A percentile compares a stretch with the other conserved stretches of the same genome.
phyloP scores from a whole-genome alignment of 2,888 invertebrate species.

The Silvanus unidentatus region DNA sequence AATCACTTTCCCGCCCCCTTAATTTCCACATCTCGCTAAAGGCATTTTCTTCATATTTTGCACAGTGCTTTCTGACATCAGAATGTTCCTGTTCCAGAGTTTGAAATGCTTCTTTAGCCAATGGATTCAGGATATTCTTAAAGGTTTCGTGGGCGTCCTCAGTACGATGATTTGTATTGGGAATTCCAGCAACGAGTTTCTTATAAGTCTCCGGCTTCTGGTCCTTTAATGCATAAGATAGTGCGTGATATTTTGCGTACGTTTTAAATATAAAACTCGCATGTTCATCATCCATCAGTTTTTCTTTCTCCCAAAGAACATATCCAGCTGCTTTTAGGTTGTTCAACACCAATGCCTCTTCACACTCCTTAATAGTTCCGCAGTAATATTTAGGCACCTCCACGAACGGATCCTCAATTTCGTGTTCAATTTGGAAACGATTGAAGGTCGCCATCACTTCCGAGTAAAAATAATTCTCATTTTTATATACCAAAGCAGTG shows the following conservation, averaged over 20 bases:
- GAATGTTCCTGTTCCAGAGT: neutral
- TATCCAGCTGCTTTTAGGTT: neutral
- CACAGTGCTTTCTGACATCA: neutral
- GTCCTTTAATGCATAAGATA: neutral
- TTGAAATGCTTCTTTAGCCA: neutral
- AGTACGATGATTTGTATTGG: no score
- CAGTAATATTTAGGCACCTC: neutral
- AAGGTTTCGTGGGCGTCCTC: no score
- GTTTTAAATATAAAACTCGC: neutral
- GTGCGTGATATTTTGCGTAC: neutral
- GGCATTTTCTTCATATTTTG: neutral
- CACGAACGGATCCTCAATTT: neutral
- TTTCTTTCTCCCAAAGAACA: neutral
- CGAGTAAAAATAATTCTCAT: conserved; percentile 17
- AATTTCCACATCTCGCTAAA: neutral
- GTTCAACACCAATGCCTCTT: neutral
- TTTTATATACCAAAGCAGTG: conserved; percentile 7
- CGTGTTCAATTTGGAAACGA: neutral
- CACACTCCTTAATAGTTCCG: neutral
- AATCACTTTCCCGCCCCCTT: neutral
- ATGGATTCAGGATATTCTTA: neutral
- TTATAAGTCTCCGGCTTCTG: neutral
- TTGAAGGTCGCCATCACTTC: neutral
- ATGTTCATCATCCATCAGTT: neutral
- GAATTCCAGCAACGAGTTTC: neutral